Evolutionary conservation across 2,888 invertebrate genomes (phyloP).

Genomic region (Nemurella pictetii): DNA sequence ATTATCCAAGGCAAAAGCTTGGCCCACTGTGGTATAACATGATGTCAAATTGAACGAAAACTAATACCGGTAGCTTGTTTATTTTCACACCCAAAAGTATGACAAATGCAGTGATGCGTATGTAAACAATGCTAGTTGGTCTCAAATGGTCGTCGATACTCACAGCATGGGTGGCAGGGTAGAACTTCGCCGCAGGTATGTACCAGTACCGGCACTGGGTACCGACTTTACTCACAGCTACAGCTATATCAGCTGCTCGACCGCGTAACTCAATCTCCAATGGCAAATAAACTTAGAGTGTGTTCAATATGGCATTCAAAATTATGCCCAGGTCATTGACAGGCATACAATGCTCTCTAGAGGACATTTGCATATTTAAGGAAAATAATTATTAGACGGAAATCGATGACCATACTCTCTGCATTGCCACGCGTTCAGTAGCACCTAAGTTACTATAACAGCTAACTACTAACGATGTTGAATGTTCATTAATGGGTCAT

Average conservation of each 20-base stretch:
- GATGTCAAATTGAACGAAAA: not conserved
- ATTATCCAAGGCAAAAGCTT: not conserved
- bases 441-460: no score
- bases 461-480: not conserved
- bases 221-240: no score
- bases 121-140: no score
- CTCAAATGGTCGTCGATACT: no score
- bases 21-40: not conserved
- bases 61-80: slow-evolving; percentile 8
- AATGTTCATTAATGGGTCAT: not conserved
- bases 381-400: not conserved
- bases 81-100: slow-evolving; percentile 11
- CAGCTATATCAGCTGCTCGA: not conserved
- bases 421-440: not conserved
- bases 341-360: not conserved
- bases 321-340: not conserved
- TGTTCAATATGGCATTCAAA: not conserved
- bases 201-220: not conserved
- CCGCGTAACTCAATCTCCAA: not conserved
- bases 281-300: not conserved
- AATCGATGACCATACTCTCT: not conserved
- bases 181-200: not conserved
- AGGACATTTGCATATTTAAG: not conserved
- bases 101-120: not conserved
- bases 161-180: not conserved